Conservation (phyloP, 1,140 invertebrate genomes). For the Trachymyrmex septentrionalis region DNA sequence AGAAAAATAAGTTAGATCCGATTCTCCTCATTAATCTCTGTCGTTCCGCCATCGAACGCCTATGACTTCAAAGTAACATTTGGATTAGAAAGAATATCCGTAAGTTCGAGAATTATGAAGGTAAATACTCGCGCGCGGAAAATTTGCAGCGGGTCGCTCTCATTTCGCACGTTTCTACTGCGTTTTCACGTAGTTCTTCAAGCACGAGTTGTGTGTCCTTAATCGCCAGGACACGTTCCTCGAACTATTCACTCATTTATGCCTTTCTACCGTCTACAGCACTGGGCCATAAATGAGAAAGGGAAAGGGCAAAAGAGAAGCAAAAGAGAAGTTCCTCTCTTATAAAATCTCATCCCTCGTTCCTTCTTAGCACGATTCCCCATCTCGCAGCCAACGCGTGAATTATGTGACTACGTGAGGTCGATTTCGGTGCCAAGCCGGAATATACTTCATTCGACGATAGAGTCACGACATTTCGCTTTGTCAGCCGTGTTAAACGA, state of each 20-base stretch:
- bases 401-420: constrained; percentile 64
- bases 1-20: constrained; percentile 46
- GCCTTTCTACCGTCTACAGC: background rate
- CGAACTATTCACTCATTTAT: constrained; percentile 60
- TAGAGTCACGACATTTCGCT: constrained; percentile 60
- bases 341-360: constrained; percentile 21
- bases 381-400: constrained; percentile 38
- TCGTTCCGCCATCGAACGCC: background rate
- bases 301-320: background rate
- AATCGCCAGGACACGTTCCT: constrained; percentile 56
- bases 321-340: constrained; percentile 29
- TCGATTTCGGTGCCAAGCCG: constrained; percentile 34
- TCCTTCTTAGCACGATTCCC: constrained; percentile 41
- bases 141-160: constrained; percentile 57
- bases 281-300: constrained; percentile 13
- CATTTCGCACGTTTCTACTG: constrained; percentile 15
- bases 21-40: constrained; percentile 50
- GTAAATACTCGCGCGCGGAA: constrained; percentile 14
- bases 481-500: constrained; percentile 58
- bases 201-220: constrained; percentile 35
- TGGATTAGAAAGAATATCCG: constrained; percentile 60
- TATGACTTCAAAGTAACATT: constrained; percentile 63
- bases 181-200: constrained; percentile 51
- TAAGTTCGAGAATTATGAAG: constrained; percentile 67
- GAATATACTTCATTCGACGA: constrained; percentile 54